Conservation (phyloP, 2,888 invertebrate genomes). For the Archaeoteleia sp. region DNA sequence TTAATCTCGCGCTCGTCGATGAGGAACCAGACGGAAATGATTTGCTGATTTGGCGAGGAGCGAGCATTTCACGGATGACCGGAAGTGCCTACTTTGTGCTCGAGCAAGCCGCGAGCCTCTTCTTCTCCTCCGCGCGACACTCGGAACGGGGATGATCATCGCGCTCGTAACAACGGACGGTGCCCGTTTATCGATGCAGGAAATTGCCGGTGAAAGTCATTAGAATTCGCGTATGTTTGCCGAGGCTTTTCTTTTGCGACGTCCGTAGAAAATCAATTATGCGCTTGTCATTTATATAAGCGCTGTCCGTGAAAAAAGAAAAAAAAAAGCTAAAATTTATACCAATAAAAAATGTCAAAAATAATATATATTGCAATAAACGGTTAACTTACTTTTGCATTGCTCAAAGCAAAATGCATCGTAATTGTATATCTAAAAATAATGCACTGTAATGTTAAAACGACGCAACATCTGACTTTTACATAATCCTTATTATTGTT, state of each 20-base stretch:
- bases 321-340: too few species aligned
- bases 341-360: too few species aligned
- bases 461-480: too few species aligned
- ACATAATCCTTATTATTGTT: too few species aligned
- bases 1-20: slow-evolving; percentile 17
- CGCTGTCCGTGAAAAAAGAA: slow-evolving; percentile 24
- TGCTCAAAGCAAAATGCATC: too few species aligned
- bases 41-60: slow-evolving; percentile 22
- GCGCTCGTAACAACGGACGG: neutral
- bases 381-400: too few species aligned
- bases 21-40: slow-evolving; percentile 42
- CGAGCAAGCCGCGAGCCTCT: slow-evolving; percentile 18
- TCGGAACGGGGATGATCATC: slow-evolving; percentile 5
- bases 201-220: slow-evolving; percentile 45
- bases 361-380: too few species aligned
- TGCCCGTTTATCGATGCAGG: slow-evolving; percentile 32
- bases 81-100: slow-evolving; percentile 39
- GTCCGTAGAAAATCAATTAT: slow-evolving; percentile 40
- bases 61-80: slow-evolving; percentile 37
- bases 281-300: slow-evolving; percentile 29
- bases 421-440: too few species aligned
- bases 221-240: slow-evolving; percentile 38
- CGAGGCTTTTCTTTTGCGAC: slow-evolving; percentile 34
- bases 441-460: too few species aligned
- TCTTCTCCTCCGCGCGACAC: slow-evolving; percentile 5